Base-by-base conservation (phyloP, 2,797 vertebrate genomes). In the Bryconaethiops microstoma region DNA sequence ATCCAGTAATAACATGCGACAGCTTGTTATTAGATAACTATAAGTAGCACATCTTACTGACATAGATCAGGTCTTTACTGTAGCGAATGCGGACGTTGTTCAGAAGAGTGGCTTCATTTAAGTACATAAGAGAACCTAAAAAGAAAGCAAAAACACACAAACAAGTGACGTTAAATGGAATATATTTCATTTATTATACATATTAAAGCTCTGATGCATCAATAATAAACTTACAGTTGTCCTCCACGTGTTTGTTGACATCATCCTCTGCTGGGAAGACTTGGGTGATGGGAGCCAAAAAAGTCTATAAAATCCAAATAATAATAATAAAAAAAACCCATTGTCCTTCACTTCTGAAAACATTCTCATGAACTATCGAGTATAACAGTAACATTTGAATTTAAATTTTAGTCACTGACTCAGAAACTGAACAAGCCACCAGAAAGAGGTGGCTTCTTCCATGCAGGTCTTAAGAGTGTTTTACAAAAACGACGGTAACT, bases 241-340 rank as follows among this genome's bases (percentile, higher is more conserved):
- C 98, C 86, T 99, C 98, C 64, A 99, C 96, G 83, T 95, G 94
- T 88, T 99, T 99, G 92, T 96, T 96, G 91, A 95, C 96, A 80
- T 99, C 97, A 48, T 99, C 98, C 87, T 99, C 98, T 23, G 97
- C 98, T 87, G 97, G 97, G 88, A 98, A 99, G 78, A 99, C 98
- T 93, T 98, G 96, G 90, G 92, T 98, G 91, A 99, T 94, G 21
- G 95, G 91, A 90, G 97, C 96, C 84, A 97, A 94, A 89, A 99
- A 97, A 25, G 94, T 97, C 97, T 99, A 90, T 40, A 91, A 89
- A 52, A 82, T 50, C 79, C 89, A 68, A 76, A 85, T 72, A n/a
- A n/a, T n/a, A n/a, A n/a, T n/a, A n/a, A n/a, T 45, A 45, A 78
- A 59, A 13, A 77, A 23, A 52, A n/a, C n/a, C n/a, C 48, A 50